phyloP scores from a whole-genome alignment of 1,140 invertebrate species.

The Pseudomyrmex dendroicus region DNA sequence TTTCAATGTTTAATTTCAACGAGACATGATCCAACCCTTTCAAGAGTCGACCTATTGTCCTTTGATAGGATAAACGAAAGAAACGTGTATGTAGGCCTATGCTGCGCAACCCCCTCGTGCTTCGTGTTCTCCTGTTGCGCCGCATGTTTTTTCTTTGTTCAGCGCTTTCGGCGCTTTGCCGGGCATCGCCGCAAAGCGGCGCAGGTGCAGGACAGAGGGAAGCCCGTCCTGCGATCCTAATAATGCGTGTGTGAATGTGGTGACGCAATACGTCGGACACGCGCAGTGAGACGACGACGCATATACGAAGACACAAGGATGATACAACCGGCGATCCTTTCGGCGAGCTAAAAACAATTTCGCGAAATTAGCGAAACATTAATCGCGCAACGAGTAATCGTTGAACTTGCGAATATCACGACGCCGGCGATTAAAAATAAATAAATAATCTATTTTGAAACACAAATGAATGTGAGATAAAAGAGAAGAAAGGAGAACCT shows the following conservation, averaged over 20 bases:
- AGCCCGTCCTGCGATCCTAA: slow-evolving; percentile 80
- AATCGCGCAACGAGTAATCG: no score
- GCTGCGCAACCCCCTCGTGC: slow-evolving; percentile 68
- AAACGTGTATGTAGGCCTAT: slow-evolving; percentile 40
- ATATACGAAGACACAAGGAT: not conserved
- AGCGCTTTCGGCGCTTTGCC: slow-evolving; percentile 77
- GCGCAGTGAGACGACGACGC: slow-evolving; percentile 45
- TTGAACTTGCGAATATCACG: no score
- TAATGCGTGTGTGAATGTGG: slow-evolving; percentile 80
- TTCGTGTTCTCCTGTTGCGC: slow-evolving; percentile 81
- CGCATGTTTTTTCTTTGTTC: slow-evolving; percentile 85
- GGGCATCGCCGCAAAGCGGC: slow-evolving; percentile 62
- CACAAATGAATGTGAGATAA: no score
- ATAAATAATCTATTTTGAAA: no score
- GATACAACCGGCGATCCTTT: not conserved
- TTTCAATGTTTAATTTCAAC: not conserved
- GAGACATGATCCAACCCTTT: not conserved
- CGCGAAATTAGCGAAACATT: no score
- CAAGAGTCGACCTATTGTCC: slow-evolving; percentile 21
- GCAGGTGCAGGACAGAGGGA: slow-evolving; percentile 37
- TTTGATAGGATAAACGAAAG: slow-evolving; percentile 68
- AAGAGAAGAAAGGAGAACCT: no score
- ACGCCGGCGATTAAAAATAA: no score
- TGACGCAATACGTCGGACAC: slow-evolving; percentile 80
- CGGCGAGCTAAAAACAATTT: no score